Base-by-base conservation (phyloP, 1,140 invertebrate species). In the Lepidotrigona ventralis region DNA sequence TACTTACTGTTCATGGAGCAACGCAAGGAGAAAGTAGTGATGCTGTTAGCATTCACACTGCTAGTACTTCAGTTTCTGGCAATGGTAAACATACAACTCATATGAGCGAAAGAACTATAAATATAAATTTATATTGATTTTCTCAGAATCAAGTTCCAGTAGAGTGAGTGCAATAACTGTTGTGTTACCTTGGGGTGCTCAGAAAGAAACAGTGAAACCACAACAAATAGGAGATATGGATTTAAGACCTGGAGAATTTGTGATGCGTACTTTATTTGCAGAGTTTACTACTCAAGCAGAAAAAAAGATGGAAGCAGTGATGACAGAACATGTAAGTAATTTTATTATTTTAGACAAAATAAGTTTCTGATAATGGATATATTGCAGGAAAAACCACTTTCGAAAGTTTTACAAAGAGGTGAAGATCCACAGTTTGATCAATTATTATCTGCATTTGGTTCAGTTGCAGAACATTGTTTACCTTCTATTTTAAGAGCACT, bases 381-480 rank as follows among this genome's bases (percentile, higher is more conserved):
- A 76, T 86, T 78, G 54, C 80, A 97, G 96, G 98, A 99, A 91
- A 98, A 98, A 92, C 97, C 97, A 69, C 92, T 99, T 21, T 98
- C 98, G 26, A 99, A 99, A 95, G 97, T 98, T 5, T 93, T 99
- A 74, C 98, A 99, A 95, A 96, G 98, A 88, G 98, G 98, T 9
- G 99, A 99, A 95, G 98, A 99, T 95, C 91, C 96, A 14, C 97
- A 98, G 85, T 98, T 99, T 93, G 99, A 99, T 95, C 98, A 99
- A 93, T 94, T 99, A n/a, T 94, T 99, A 23, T 97, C 96, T 63
- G 97, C 98, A 0, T 97, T 99, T 91, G 98, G 98, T 33, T 97
- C 97, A 29, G 98, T 99, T 2, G 98, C 98, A 1, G 99, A 99
- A 93, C 98, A 99, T 93, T 99, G 99, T 94, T 94, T 99, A 63